phyloP scores from a whole-genome alignment of 2,797 vertebrate genomes.

The Typhlichthys eigenmanni region DNA sequence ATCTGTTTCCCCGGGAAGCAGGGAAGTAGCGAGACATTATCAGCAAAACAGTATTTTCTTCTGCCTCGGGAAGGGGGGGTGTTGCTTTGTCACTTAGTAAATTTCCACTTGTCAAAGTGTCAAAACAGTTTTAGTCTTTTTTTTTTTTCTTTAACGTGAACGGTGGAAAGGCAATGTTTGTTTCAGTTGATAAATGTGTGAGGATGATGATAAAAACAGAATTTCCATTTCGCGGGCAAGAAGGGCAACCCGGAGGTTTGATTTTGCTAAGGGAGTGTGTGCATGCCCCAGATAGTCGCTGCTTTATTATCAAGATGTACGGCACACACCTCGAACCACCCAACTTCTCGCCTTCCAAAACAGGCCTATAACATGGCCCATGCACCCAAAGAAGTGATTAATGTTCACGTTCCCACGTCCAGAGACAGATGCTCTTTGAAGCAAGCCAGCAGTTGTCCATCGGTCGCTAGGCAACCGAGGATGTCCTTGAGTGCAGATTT shows the following conservation, averaged over 20 bases:
- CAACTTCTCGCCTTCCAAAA: too few relatives aligned
- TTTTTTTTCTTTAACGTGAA: constrained; percentile 16
- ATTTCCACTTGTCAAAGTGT: constrained; percentile 25
- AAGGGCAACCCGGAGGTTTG: constrained; percentile 44
- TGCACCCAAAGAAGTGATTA: constrained; percentile 15
- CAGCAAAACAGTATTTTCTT: background rate
- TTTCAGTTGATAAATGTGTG: constrained; percentile 46
- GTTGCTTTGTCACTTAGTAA: constrained; percentile 41
- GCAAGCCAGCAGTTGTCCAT: constrained; percentile 17
- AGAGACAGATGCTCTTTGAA: constrained; percentile 1
- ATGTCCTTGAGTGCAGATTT: constrained; percentile 21
- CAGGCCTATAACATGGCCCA: too few relatives aligned
- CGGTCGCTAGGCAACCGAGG: constrained; percentile 32
- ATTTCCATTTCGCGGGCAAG: background rate
- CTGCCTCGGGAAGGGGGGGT: constrained; percentile 4
- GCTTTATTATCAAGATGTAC: constrained; percentile 52
- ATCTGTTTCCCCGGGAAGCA: background rate
- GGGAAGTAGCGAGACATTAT: background rate
- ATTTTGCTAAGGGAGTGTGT: constrained; percentile 42
- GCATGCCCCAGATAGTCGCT: constrained; percentile 50
- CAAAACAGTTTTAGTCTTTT: background rate
- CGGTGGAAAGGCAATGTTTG: constrained; percentile 23
- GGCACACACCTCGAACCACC: constrained; percentile 36
- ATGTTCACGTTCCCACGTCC: constrained; percentile 37
- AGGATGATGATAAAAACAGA: constrained; percentile 45